Evolutionary conservation across 2,888 invertebrate species (phyloP), one percentile per base, ranked within the genome.

Genomic region (Phyto melanocephala): DNA sequence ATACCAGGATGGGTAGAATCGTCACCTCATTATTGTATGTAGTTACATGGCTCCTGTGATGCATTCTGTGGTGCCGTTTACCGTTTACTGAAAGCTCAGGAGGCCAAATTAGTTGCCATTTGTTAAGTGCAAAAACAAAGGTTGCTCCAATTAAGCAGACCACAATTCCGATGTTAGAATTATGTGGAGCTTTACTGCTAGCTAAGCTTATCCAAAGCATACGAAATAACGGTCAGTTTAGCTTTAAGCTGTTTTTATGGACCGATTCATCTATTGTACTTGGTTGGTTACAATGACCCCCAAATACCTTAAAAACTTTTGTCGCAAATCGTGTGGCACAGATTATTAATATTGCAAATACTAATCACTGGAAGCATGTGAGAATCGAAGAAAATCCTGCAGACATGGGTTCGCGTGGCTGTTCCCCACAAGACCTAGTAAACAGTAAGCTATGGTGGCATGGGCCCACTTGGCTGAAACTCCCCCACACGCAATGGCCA

Each of bases 111-210:
- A 45, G 33, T 11, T 35, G 11, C 2, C 8, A 24, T 2, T 22
- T 65, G 15, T 11, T 75, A 15, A 24, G 56, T 11, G 56, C 63
- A 7, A 75, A 75, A 37, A 75, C 42, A 1, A 65, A 54, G 13
- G 56, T 63, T 1, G 74, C 63, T 4, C 63, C 74, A 4, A 5
- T 74, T 10, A 56, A 74, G 28, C 35, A 20, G 15, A 52, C n/a
- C 1, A 62, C 60, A 0, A 15, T 77, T 4, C 77, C 68, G 1
- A 68, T 42, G 50, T 11, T 77, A 0, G 77, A 77, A 42, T n/a
- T 68, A 8, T 62, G 62, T 5, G 40, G 42, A 2, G 77, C 68
- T 7, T 6, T 58, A 11, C 35, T 58, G 58, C 37, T 58, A 1
- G 20, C 13, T 1, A 58, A 58, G 11, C 17, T 37, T 6, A 6